Evolutionary conservation across 2,888 invertebrate genomes (phyloP), one percentile per base, ranked within the genome.

Genomic region (Thymelicus sylvestris): DNA sequence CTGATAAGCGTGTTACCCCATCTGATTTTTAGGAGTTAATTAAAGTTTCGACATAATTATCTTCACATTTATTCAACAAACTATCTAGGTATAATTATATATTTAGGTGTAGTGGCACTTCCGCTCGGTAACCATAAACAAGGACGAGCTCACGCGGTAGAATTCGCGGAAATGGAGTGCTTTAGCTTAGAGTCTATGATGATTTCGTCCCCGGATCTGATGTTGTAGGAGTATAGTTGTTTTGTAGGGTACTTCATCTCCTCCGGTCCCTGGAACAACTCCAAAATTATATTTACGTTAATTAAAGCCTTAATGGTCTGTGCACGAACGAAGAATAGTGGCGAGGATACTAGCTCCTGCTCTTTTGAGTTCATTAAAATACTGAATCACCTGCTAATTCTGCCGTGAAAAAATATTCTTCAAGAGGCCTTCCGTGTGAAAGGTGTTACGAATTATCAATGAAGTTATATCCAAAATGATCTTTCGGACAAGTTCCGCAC

Each of bases 221-320:
- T 97, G 89, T 98, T 98, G 91, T 98, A 98, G 73, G 98, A 97
- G 88, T 98, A 98, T 31, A 98, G 95, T 86, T 97, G 97, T 85
- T 98, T 98, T 80, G 97, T 97, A 2, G 98, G 97, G 82, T 96
- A 98, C 79, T 96, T 96, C 97, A 98, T 97, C 87, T 97, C 97
- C 86, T 98, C 98, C 0, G 98, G 97, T 24, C 97, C 97, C 89
- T 93, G 90, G 73, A 88, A 88, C 76, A 57, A 63, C 74, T 76
- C 73, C 73, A 72, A 52, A 66, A 74, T 75, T 69, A 48, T 68
- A 72, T 73, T 61, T 70, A 59, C 62, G 66, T 61, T 24, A 52
- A 57, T 72, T 19, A 48, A 47, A 68, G 48, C 4, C 3, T 19
- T 19, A 12, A 44, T 44, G 44, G 41, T 44, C 44, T 44, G 44